A percentile compares a stretch with the other conserved stretches of the same genome.
Evolutionary conservation across 2,113 vertebrate species (phyloP).

Genomic region (Pelvicachromis taeniatus): DNA sequence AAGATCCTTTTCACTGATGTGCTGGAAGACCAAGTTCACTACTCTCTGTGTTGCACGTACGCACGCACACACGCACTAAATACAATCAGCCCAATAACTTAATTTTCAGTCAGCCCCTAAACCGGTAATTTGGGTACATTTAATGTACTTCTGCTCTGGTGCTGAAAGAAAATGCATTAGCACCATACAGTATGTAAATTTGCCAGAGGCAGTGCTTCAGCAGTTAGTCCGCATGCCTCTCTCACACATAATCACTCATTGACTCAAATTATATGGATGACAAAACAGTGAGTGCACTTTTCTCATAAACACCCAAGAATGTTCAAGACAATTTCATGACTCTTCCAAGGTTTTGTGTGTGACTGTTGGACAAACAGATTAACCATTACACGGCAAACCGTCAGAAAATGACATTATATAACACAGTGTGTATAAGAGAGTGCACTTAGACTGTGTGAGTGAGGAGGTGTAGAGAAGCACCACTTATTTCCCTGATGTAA

Average conservation of each 20-base stretch:
- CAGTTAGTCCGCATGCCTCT: background rate
- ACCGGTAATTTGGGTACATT: background rate
- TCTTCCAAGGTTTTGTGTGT: background rate
- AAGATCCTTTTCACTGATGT: background rate
- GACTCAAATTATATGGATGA: background rate
- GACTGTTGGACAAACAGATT: background rate
- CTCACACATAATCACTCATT: background rate
- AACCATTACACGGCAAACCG: background rate
- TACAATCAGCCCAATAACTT: background rate
- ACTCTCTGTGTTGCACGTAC: too few species aligned
- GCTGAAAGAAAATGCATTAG: background rate
- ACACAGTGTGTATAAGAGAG: background rate
- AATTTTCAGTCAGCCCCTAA: background rate
- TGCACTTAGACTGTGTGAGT: background rate
- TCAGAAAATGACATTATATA: slow-evolving; percentile 20
- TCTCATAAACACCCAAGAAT: background rate
- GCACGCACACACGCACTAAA: background rate
- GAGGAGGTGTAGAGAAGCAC: background rate
- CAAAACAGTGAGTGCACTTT: background rate
- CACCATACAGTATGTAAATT: background rate
- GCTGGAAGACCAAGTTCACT: background rate
- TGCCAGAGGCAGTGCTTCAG: background rate
- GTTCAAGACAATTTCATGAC: slow-evolving; percentile 1
- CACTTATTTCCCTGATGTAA: background rate
- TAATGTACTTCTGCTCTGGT: background rate